Percentiles rank a stretch among this genome's conserved stretches.
Evolutionary conservation across 2,888 invertebrate species (phyloP).

Genomic region (Drosophila bunnanda): DNA sequence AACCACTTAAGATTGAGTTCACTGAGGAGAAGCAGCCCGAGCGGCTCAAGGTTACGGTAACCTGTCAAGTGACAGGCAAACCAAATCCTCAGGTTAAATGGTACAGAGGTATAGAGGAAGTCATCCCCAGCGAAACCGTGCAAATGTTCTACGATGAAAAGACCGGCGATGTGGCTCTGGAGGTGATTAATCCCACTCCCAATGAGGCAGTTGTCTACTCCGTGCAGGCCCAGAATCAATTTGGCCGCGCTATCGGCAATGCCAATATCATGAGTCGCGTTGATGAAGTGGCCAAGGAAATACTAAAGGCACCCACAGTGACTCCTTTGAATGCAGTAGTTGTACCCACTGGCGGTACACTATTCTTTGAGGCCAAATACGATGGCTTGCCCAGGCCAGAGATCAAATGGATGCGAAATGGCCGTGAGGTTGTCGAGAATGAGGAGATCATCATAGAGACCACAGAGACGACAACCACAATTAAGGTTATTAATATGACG

Average conservation of each 20-base stretch:
- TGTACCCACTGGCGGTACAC: constrained; percentile 88
- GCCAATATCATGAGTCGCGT: constrained; percentile 88
- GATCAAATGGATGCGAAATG: constrained; percentile 94
- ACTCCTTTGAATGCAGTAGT: constrained; percentile 91
- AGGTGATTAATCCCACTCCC: constrained; percentile 87
- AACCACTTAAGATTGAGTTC: constrained; percentile 88
- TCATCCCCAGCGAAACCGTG: constrained; percentile 86
- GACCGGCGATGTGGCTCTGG: constrained; percentile 88
- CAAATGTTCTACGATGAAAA: constrained; percentile 87
- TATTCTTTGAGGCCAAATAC: constrained; percentile 90
- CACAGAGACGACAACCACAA: constrained; percentile 87
- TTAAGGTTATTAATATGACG: constrained; percentile 88
- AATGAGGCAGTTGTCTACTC: constrained; percentile 89
- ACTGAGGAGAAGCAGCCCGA: constrained; percentile 85
- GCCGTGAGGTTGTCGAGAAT: constrained; percentile 89
- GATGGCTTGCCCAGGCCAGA: constrained; percentile 89
- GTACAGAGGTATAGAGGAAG: constrained; percentile 88
- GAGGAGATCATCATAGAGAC: constrained; percentile 87
- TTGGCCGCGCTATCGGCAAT: constrained; percentile 90
- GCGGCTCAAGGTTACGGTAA: constrained; percentile 87
- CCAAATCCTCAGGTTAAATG: constrained; percentile 90
- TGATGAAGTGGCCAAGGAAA: constrained; percentile 81
- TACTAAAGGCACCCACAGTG: constrained; percentile 90
- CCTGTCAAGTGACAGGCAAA: constrained; percentile 88
- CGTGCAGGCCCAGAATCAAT: constrained; percentile 90